Conservation (phyloP, 2,888 invertebrate genomes). For the Palloptera scutellata region DNA sequence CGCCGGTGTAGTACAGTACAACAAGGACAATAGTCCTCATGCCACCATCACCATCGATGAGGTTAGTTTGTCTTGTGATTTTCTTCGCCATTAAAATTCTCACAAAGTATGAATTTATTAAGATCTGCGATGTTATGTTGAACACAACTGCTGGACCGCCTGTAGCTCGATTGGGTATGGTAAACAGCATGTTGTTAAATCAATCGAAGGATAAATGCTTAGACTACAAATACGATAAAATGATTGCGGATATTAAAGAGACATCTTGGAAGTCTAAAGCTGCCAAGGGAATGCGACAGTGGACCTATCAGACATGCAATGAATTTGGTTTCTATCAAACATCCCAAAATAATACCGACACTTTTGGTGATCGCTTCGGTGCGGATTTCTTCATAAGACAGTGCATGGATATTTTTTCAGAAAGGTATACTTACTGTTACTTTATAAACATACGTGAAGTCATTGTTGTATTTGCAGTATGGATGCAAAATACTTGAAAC, state of each 20-base stretch:
- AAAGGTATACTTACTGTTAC: slow-evolving; percentile 65
- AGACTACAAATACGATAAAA: slow-evolving; percentile 82
- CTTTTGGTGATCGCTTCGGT: slow-evolving; percentile 81
- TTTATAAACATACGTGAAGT: no score
- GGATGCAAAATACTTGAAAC: slow-evolving; percentile 69
- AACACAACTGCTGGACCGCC: slow-evolving; percentile 69
- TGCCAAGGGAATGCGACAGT: slow-evolving; percentile 76
- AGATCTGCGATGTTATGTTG: slow-evolving; percentile 80
- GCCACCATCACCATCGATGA: slow-evolving; percentile 81
- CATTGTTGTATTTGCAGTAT: slow-evolving; percentile 65
- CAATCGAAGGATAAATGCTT: slow-evolving; percentile 77
- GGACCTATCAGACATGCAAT: slow-evolving; percentile 95
- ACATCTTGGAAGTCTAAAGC: slow-evolving; percentile 76
- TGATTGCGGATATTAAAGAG: slow-evolving; percentile 75
- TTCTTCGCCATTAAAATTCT: background rate
- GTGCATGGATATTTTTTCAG: slow-evolving; percentile 84
- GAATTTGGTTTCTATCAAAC: slow-evolving; percentile 97
- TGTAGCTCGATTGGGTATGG: slow-evolving; percentile 75
- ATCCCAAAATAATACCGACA: slow-evolving; percentile 66
- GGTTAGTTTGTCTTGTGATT: slow-evolving; percentile 53
- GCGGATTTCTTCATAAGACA: slow-evolving; percentile 81
- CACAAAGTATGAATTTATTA: slow-evolving; percentile 6
- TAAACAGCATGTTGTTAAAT: slow-evolving; percentile 75
- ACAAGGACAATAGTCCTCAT: slow-evolving; percentile 86
- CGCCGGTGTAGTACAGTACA: slow-evolving; percentile 92